Evolutionary conservation across 2,113 vertebrate species (phyloP).

Genomic region (Odocoileus virginianus): DNA sequence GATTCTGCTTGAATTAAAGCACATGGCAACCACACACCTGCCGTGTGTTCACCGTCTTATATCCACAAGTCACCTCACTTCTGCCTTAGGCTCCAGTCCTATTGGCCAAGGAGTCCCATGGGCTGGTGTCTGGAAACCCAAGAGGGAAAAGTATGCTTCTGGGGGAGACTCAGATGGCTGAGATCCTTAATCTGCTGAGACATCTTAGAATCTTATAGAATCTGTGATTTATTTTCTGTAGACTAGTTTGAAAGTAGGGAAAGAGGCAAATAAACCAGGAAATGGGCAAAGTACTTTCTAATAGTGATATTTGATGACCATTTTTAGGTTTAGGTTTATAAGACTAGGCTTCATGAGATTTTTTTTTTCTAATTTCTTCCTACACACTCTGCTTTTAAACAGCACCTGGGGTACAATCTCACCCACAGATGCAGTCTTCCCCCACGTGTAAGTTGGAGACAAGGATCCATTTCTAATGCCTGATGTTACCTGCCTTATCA

Average conservation of each 20-base stretch:
- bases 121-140: background rate
- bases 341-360: background rate
- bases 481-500: background rate
- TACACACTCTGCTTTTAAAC: background rate
- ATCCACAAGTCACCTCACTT: background rate
- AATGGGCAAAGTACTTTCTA: background rate
- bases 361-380: background rate
- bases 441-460: background rate
- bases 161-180: too few relatives aligned
- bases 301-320: background rate
- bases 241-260: background rate
- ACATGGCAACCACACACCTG: background rate
- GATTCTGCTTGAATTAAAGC: background rate
- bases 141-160: background rate
- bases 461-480: background rate
- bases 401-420: background rate
- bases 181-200: background rate
- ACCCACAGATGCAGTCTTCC: background rate
- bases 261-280: background rate
- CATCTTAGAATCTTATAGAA: background rate
- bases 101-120: accelerated
- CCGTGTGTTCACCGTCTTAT: background rate
- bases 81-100: background rate
- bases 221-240: background rate
- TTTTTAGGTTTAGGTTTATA: background rate